These are phyloP conservation scores for Elachura formosa DNA, from an alignment of 2,113 vertebrate species.

Conservation along the genomic window DNA sequence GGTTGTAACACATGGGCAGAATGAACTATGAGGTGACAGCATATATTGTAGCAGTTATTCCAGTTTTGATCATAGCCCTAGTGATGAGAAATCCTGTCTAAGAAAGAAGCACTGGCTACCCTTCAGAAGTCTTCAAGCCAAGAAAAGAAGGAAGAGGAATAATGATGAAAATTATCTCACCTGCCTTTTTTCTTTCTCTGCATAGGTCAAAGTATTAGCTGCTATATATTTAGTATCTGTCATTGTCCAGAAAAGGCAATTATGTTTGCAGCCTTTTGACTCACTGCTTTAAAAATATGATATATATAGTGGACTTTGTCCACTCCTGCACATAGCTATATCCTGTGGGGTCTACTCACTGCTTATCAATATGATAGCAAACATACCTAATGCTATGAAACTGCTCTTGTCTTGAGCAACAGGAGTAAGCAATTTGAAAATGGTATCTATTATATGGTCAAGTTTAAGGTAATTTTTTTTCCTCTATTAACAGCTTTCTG, in stretches of 20 bases:
- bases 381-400: neutral
- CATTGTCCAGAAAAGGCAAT: neutral
- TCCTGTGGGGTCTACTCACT: neutral
- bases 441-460: neutral
- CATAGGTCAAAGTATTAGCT: neutral
- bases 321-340: neutral
- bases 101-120: neutral
- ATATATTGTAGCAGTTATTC: neutral
- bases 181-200: neutral
- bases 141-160: neutral
- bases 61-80: neutral
- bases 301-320: too few relatives aligned
- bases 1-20: neutral
- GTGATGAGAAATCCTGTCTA: neutral
- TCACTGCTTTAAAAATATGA: neutral
- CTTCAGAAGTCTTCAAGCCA: neutral
- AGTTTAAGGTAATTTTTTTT: neutral
- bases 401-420: neutral
- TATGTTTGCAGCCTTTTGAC: neutral
- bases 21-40: neutral
- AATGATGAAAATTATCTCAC: neutral
- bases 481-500: neutral
- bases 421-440: neutral
- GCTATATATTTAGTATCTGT: neutral
- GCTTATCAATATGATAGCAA: neutral